Evolutionary conservation across 2,113 vertebrate genomes (phyloP).

Genomic region (Tyrannus savana): DNA sequence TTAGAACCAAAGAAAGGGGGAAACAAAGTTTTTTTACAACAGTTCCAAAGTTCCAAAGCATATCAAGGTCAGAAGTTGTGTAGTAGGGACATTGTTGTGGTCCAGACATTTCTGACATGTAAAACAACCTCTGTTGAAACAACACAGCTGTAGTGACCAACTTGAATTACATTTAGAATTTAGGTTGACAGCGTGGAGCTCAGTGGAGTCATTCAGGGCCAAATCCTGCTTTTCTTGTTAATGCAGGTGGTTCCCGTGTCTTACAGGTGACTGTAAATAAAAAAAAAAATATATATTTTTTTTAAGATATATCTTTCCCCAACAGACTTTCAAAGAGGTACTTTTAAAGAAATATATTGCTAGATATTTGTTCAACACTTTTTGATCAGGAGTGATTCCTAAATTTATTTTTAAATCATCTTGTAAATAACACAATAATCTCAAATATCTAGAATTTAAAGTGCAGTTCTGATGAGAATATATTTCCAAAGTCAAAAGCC

Average conservation of each 20-base stretch:
- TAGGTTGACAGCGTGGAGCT: neutral
- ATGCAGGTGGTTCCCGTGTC: neutral
- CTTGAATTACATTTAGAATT: neutral
- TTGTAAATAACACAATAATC: neutral
- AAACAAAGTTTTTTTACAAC: rapidly evolving
- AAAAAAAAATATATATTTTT: neutral
- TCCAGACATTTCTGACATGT: neutral
- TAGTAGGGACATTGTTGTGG: neutral
- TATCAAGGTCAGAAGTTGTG: neutral
- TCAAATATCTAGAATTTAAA: neutral
- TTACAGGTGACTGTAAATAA: neutral
- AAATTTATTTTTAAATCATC: neutral
- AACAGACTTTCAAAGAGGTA: neutral
- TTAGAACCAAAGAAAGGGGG: neutral
- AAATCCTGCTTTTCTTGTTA: neutral
- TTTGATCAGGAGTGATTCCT: neutral
- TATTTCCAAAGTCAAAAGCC: neutral
- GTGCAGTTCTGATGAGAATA: neutral
- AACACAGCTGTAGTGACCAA: neutral
- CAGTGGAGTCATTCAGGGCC: neutral
- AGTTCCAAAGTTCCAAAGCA: neutral
- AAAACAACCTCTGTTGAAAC: neutral
- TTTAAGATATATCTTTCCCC: neutral
- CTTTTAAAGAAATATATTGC: neutral
- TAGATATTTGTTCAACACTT: neutral